Evolutionary conservation across 2,797 vertebrate species (phyloP), one percentile per base, ranked within the genome.

Genomic region (Atherinosoma microstoma): DNA sequence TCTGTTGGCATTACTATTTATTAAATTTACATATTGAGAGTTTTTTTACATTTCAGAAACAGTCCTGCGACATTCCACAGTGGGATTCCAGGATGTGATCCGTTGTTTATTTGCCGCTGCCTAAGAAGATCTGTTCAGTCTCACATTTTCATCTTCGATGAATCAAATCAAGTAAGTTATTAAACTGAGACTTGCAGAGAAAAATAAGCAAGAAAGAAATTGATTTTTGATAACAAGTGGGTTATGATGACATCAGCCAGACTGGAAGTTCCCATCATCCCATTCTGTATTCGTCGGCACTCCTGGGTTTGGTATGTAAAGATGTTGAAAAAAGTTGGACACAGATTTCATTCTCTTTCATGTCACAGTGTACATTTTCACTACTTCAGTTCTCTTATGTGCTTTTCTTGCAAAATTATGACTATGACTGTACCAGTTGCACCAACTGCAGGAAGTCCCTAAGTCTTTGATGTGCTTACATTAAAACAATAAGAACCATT

Each of bases 231-330:
- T 63, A 34, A 71, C 35, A 56, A 63, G 40, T 11, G 62, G 70
- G 87, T 63, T 11, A 58, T 58, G 27, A 65, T 40, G 20, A 42
- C 22, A 0, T 75, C 76, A 62, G 67, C 75, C 45, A 10, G 62
- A 60, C 78, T 82, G 80, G 45, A 82, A 64, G 54, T 76, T 78
- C 63, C 78, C 65, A 58, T 86, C 27, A 75, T 67, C 73, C 35
- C 77, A 15, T 87, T 86, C 73, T 83, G 85, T 63, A 64, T 30
- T 67, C 79, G 67, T 15, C 82, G 73, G 1, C 87, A 87, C 80
- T 87, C 84, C 79, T 91, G 89, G 86, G 75, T 92, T 84, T 81
- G 83, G 85, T 92, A 90, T 15, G 83, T 89, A 69, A 42, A 57
- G 42, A 66, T 38, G 10, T 51, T 40, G 11, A 3, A 13, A 73